Evolutionary conservation across 2,888 invertebrate genomes (phyloP).

Genomic region (Cheilosia scutellata): DNA sequence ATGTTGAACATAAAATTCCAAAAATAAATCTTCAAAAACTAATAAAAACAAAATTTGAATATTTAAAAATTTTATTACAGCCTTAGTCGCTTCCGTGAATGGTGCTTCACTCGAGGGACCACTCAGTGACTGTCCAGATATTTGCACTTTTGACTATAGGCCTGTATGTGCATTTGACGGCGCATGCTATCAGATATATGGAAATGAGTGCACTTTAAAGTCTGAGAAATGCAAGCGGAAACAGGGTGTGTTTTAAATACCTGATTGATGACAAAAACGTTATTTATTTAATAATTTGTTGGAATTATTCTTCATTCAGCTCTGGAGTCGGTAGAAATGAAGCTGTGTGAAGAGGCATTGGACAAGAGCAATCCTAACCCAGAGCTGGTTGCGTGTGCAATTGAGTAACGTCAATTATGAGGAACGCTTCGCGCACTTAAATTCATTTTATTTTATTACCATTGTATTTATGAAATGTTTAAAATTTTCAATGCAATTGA

Average conservation of each 20-base stretch:
- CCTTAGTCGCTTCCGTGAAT: constrained; percentile 25
- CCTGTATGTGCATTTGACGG: constrained; percentile 64
- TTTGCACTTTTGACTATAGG: constrained; percentile 39
- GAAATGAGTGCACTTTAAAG: constrained; percentile 39
- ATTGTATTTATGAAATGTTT: neutral
- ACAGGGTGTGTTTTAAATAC: neutral
- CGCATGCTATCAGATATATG: constrained; percentile 29
- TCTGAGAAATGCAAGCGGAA: constrained; percentile 24
- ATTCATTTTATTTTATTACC: neutral
- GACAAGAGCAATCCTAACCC: constrained; percentile 4
- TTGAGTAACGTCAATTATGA: neutral
- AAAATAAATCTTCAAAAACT: constrained; percentile 5
- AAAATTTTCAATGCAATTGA: too few species aligned
- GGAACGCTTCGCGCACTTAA: neutral
- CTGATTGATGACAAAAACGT: neutral
- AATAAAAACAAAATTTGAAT: neutral
- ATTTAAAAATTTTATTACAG: constrained; percentile 1
- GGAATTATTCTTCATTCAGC: constrained; percentile 9
- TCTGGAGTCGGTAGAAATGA: constrained; percentile 46
- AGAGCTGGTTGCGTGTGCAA: constrained; percentile 3
- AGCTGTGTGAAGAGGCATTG: constrained; percentile 31
- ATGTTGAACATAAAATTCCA: neutral
- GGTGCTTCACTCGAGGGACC: constrained; percentile 23
- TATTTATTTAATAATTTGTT: neutral
- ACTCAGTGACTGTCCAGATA: constrained; percentile 34